Evolutionary conservation across 2,888 invertebrate species (phyloP), one percentile per base, ranked within the genome.

Genomic region (Acanthacorydalis orientalis): DNA sequence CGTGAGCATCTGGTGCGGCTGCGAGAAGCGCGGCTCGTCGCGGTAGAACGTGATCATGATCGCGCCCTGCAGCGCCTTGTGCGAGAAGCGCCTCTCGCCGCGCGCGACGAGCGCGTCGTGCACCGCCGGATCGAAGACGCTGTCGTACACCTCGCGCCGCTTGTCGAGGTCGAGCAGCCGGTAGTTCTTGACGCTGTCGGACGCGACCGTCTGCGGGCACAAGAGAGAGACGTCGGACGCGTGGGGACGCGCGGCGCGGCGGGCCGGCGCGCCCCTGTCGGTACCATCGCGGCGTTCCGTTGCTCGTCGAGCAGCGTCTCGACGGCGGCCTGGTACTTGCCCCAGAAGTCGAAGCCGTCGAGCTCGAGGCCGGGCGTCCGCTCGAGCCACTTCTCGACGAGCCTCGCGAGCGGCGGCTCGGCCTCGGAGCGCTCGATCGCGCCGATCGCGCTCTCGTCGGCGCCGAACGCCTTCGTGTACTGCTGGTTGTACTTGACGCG

Each of bases 21-120:
- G 95, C 56, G 93, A 93, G 70, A 98, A 98, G 43, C 96, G 77
- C 0, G 96, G 95, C 68, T 96, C 93, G 60, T 97, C 95, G 42
- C 96, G 73, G 68, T 97, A 97, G 63, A 96, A 84, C 1, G 88
- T 95, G 48, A 98, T 95, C 88, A 98, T 90, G 60, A 98, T 84
- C 31, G 97, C 97, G 4, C 97, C 98, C 62, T 96, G 93, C 46
- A 97, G 70, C 0, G 97, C 97, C 49, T 77, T 77, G 65, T 96
- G 89, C 2, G 87, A 85, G 55, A 98, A 79, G 51, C 93, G 69
- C 48, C 93, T 73, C 56, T 92, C 91, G 12, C 95, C 95, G 51
- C 93, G 75, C 1, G 81, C 75, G 0, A 91, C 74, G 32, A 93
- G 69, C 0, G 85, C 84, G 43, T 86, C 80, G 62, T 97, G 95